Percentiles rank a stretch among this genome's conserved stretches.
Evolutionary conservation across 2,888 invertebrate species (phyloP).

Genomic region (Ernsta delagoae): DNA sequence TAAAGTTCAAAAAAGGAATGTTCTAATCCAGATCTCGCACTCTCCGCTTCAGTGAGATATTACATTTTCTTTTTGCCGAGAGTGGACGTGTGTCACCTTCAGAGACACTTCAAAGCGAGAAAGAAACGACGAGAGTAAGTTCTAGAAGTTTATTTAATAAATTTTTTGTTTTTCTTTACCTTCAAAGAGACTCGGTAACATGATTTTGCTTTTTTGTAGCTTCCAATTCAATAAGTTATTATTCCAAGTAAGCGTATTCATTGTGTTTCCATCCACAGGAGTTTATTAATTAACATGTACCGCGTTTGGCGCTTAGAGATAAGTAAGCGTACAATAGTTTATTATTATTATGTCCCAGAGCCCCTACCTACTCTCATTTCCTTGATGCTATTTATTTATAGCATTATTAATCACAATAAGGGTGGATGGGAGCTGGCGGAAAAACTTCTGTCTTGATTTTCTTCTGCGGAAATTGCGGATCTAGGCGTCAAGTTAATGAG

Average conservation of each 20-base stretch:
- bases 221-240: not conserved
- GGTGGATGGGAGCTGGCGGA: constrained; percentile 35
- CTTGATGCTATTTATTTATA: constrained; percentile 36
- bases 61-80: constrained; percentile 30
- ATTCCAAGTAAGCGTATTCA: not conserved
- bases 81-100: constrained; percentile 36
- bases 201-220: not conserved
- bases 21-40: constrained; percentile 35
- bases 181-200: not conserved
- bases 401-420: constrained; percentile 37
- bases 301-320: constrained; percentile 13
- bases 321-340: constrained; percentile 24
- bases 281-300: constrained; percentile 5
- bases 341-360: constrained; percentile 10
- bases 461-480: constrained; percentile 38
- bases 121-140: constrained; percentile 17
- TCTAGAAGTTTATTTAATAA: constrained; percentile 24
- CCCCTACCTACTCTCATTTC: constrained; percentile 34
- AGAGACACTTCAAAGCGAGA: constrained; percentile 18
- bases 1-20: constrained; percentile 44
- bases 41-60: constrained; percentile 26
- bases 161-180: not conserved
- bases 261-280: not conserved
- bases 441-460: constrained; percentile 36
- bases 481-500: constrained; percentile 38